These are phyloP conservation scores for Pseudobourletiella spinata DNA, from an alignment of 1,140 invertebrate species.

Conservation along the genomic window DNA sequence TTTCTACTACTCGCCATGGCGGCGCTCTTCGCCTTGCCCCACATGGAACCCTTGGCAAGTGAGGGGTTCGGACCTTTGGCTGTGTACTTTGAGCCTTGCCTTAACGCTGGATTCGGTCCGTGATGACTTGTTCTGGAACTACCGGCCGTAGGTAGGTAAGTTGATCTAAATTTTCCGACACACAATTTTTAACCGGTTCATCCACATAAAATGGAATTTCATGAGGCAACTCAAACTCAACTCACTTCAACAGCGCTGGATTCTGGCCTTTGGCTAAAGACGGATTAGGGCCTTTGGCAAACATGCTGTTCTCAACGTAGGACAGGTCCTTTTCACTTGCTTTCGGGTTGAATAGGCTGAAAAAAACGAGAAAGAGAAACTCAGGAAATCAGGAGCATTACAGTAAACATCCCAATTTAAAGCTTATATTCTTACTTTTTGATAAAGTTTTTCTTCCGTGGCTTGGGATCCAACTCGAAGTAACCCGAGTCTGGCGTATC, in stretches of 20 bases:
- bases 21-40: conserved; percentile 1
- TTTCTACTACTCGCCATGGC: background rate
- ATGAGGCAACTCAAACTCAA: background rate
- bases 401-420: too few species aligned
- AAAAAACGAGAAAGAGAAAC: conserved; percentile 8
- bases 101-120: conserved; percentile 14
- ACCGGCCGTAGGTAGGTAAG: conserved; percentile 19
- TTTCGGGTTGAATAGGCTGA: conserved; percentile 27
- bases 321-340: conserved; percentile 17
- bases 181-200: background rate
- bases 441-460: conserved; percentile 31
- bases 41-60: conserved; percentile 9
- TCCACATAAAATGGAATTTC: background rate
- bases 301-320: conserved; percentile 5
- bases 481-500: conserved; percentile 30
- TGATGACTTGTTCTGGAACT: conserved; percentile 15
- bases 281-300: conserved; percentile 33
- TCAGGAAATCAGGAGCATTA: too few species aligned
- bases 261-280: conserved; percentile 22
- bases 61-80: conserved; percentile 18
- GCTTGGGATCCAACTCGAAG: conserved; percentile 27
- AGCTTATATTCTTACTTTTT: conserved; percentile 14
- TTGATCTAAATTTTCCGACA: too few species aligned
- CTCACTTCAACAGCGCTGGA: background rate
- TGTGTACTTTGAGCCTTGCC: background rate